These are phyloP conservation scores for Dolichallabes microphthalmus DNA, from an alignment of 2,113 vertebrate species.

Conservation along the genomic window DNA sequence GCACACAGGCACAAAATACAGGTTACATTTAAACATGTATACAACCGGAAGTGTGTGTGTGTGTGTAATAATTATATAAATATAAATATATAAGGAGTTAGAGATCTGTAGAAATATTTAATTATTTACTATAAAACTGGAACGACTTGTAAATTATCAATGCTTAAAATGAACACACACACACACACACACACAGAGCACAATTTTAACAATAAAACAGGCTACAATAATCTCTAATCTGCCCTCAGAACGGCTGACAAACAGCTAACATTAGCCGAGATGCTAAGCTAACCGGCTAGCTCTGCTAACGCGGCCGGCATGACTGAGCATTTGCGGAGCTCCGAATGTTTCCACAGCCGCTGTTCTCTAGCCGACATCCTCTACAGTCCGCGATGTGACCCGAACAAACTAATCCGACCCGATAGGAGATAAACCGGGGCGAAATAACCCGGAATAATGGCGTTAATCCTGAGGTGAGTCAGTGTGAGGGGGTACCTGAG, in stretches of 20 bases:
- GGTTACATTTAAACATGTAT: too few relatives aligned
- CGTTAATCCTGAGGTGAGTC: not conserved
- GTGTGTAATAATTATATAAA: too few relatives aligned
- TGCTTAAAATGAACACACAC: not conserved
- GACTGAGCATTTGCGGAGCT: conserved; percentile 60
- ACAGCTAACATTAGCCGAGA: not conserved
- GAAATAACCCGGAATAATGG: not conserved
- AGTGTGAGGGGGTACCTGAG: conserved; percentile 59
- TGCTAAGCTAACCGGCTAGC: not conserved
- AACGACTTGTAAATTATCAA: not conserved
- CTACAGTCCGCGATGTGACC: too few relatives aligned
- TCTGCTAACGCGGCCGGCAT: conserved; percentile 47
- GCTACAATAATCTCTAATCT: not conserved
- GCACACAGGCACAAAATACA: too few relatives aligned
- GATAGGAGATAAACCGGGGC: rapidly evolving
- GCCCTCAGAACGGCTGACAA: not conserved
- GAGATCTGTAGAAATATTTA: not conserved
- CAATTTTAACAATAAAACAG: too few relatives aligned
- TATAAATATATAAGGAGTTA: too few relatives aligned
- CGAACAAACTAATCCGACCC: rapidly evolving
- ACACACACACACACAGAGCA: not conserved
- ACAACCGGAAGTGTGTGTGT: too few relatives aligned
- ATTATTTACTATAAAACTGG: not conserved
- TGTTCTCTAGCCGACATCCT: not conserved
- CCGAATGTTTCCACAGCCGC: conserved; percentile 73